These are phyloP conservation scores for Pipra filicauda DNA, from an alignment of 2,113 vertebrate genomes.

Conservation along the genomic window DNA sequence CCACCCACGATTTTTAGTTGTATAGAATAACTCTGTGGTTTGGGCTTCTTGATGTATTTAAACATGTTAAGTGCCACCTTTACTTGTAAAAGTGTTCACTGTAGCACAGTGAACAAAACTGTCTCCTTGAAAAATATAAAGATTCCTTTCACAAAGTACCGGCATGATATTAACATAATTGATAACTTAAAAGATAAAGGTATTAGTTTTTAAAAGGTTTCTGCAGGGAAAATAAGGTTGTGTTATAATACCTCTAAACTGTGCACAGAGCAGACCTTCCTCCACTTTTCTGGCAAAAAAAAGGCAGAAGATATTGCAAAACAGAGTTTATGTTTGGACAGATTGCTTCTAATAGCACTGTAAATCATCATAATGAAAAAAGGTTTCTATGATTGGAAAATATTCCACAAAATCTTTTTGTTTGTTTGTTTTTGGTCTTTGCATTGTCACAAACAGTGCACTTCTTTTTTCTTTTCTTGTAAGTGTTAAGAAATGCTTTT, in stretches of 20 bases:
- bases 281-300: background rate
- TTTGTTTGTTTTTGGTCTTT: background rate
- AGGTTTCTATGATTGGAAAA: background rate
- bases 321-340: background rate
- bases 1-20: background rate
- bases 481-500: background rate
- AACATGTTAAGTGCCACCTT: background rate
- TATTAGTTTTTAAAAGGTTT: background rate
- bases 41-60: background rate
- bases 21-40: background rate
- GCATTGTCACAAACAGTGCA: background rate
- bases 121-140: background rate
- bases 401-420: background rate
- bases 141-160: background rate
- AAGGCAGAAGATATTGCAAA: background rate
- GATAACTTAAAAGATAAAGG: background rate
- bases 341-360: background rate
- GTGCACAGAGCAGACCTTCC: background rate
- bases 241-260: background rate
- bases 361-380: background rate
- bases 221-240: background rate
- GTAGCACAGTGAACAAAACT: background rate
- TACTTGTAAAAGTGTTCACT: background rate
- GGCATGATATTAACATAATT: background rate
- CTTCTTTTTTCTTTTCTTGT: background rate